Base-by-base conservation (phyloP, 2,113 vertebrate genomes). In the Eolophus roseicapilla region DNA sequence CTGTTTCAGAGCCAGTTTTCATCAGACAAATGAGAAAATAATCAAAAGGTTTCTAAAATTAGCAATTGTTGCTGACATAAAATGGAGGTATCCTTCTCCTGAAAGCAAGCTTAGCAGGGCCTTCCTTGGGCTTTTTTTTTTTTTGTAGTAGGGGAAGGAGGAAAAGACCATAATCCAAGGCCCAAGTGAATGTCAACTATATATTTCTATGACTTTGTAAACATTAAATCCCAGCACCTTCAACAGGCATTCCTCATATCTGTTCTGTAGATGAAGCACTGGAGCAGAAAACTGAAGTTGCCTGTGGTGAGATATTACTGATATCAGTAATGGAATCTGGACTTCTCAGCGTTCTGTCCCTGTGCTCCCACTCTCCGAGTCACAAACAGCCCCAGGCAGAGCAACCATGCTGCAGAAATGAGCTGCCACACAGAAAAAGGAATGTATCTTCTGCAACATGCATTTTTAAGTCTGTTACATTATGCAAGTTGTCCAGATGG, bases 381-480 rank as follows among this genome's bases (percentile, higher is more conserved):
- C 46, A 44, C 11, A 19, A 18, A 25, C 0, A 9, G 10, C 14
- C 63, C 17, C 43, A 29, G 21, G 41, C 55, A 17, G 27, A 64
- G 29, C 55, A 59, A 65, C 15, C 25, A 43, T 37, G 2, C 14
- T 5, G 35, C 35, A 62, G 60, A 39, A 88, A 19, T 8, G 3
- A 43, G 7, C 23, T 82, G 17, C 11, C 20, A 15, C 25, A 8
- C 21, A 52, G 35, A 68, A 59, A 37, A 46, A 3, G 9, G 10
- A 63, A 46, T 77, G 14, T 4, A 35, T 63, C 13, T 76, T 78
- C 46, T 82, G 81, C 3, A 13, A 17, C 37, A n/a, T 81, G 50
- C 18, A 53, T 88, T 49, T 79, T 88, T 46, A 84, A 76, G 73
- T 77, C 67, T 96, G 43, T 83, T 95, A 39, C 27, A 60, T 53